Evolutionary conservation across 1,140 invertebrate species (phyloP), one percentile per base, ranked within the genome.

Genomic region (Aphelinus certus): DNA sequence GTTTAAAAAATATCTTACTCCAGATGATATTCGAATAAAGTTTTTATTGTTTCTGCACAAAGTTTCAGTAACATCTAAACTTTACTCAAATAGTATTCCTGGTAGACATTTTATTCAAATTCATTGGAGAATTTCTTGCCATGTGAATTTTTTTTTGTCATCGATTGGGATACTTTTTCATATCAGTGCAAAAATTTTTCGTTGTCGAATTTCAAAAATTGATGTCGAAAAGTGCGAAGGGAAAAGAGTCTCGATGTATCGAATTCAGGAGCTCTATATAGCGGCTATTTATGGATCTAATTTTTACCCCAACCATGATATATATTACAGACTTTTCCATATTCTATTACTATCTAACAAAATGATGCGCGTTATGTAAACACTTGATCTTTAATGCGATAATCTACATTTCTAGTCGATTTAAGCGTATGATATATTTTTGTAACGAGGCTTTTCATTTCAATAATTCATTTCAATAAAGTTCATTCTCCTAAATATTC

Each of bases 181-280:
- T 26, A 26, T 61, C 58, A 53, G 58, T 70, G 68, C 56, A 70
- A 70, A 70, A 70, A 56, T 61, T 49, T 43, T 73, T 67, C 64
- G 65, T 67, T 55, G 65, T 74, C 62, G 5, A 73, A 67, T 60
- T 49, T 53, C 45, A 56, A 45, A 60, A 53, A 9, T 51, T 1
- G 51, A 56, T 53, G 42, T 43, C 46, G 45, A 46, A 61, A 73
- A 61, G 26, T 53, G 57, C 71, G 43, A 65, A 56, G 9, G 46
- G 46, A 56, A 68, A 73, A 68, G 10, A 68, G 43, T 46, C 57
- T 67, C 64, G 62, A 67, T 61, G 10, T 73, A 53, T 53, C 43
- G 45, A 60, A 67, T 53, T 67, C 9, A 73, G 5, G 68, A 73
- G 45, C 53, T 61, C 42, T 66, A 66, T 42, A 46, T 61, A 55